These are phyloP conservation scores for Cheirogaleus medius DNA, from an alignment of 2,113 vertebrate genomes.

Conservation along the genomic window DNA sequence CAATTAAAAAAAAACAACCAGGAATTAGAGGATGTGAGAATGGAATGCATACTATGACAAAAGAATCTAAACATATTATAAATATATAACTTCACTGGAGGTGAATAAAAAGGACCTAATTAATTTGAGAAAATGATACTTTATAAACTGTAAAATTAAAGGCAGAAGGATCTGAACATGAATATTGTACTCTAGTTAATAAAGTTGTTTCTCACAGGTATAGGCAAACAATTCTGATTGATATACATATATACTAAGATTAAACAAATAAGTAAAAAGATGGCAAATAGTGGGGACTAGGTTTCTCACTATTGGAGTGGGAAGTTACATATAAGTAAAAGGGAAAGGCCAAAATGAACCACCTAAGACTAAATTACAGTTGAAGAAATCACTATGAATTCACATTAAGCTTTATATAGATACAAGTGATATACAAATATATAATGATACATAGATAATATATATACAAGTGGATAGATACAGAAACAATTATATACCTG, in stretches of 20 bases:
- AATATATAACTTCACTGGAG: background rate
- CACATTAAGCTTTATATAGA: background rate
- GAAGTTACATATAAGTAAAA: background rate
- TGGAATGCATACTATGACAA: background rate
- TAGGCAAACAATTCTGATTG: background rate
- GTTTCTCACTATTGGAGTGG: background rate
- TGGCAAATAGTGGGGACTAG: background rate
- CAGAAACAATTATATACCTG: background rate
- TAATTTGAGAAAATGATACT: background rate
- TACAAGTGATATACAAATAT: background rate
- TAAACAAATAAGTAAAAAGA: background rate
- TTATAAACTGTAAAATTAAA: background rate
- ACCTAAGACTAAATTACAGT: background rate
- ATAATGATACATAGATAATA: background rate
- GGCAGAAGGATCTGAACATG: background rate
- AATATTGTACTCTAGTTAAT: background rate
- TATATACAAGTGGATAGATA: background rate
- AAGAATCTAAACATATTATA: background rate
- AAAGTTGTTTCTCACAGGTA: background rate
- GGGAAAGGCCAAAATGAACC: background rate
- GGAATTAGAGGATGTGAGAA: background rate
- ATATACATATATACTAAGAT: background rate
- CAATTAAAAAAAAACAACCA: background rate
- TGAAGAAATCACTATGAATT: background rate
- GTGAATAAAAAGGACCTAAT: background rate